Conservation (phyloP, 2,797 vertebrate species). For the Tangara arthus region DNA sequence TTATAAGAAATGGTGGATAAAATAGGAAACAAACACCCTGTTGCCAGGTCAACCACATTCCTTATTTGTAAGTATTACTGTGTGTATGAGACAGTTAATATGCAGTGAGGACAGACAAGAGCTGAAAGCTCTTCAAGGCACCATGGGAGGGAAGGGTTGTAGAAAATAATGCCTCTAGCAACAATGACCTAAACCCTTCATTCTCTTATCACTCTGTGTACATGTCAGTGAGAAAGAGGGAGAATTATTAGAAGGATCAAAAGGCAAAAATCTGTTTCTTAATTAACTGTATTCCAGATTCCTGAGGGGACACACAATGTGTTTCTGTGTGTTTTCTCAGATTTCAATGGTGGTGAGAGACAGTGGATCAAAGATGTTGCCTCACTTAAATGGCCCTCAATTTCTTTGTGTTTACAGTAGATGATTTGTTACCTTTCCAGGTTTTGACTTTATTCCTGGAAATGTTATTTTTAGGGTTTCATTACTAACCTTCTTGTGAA, state of each 20-base stretch:
- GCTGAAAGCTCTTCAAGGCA: neutral
- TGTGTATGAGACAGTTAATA: neutral
- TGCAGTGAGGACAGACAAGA: neutral
- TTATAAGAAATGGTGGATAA: constrained; percentile 42
- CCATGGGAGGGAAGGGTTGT: neutral
- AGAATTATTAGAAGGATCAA: constrained; percentile 33
- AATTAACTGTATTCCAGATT: constrained; percentile 57
- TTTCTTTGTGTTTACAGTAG: constrained; percentile 2
- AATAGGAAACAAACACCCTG: constrained; percentile 33
- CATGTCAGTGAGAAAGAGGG: neutral
- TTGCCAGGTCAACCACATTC: constrained; percentile 55
- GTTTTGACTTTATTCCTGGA: constrained; percentile 17
- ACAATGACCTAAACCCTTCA: neutral
- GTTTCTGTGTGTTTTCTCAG: constrained; percentile 18
- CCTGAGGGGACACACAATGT: neutral
- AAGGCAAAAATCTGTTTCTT: constrained; percentile 48
- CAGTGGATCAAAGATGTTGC: neutral
- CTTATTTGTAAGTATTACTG: constrained; percentile 16
- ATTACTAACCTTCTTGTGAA: neutral
- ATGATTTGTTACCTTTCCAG: neutral
- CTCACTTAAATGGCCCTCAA: neutral
- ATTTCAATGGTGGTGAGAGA: constrained; percentile 16
- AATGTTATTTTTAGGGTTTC: neutral
- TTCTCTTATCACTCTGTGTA: neutral
- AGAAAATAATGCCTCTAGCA: constrained; percentile 16